Evolutionary conservation across 2,113 vertebrate species (phyloP).

Genomic region (Myotis lucifugus): DNA sequence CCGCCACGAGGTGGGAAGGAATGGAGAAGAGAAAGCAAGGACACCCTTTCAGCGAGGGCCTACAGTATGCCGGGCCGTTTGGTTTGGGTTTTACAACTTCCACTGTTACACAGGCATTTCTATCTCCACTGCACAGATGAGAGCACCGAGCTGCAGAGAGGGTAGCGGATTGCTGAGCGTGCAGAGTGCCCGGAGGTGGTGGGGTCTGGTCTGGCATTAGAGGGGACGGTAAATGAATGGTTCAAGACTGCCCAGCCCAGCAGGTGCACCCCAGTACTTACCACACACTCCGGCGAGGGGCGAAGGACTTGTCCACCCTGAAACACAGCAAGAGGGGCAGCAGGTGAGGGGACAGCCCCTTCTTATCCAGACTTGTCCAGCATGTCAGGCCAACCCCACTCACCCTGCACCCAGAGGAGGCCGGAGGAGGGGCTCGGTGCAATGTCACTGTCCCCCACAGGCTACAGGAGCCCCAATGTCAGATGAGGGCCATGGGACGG

Average conservation of each 20-base stretch:
- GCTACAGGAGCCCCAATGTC: background rate
- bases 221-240: too few relatives aligned
- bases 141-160: background rate
- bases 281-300: slow-evolving; percentile 66
- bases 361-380: background rate
- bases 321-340: slow-evolving; percentile 57
- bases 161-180: background rate
- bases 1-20: background rate
- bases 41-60: background rate
- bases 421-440: background rate
- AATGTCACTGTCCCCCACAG: background rate
- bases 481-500: background rate
- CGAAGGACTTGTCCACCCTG: slow-evolving; percentile 81
- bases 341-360: background rate
- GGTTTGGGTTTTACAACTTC: background rate
- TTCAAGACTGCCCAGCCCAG: background rate
- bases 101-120: background rate
- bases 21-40: background rate
- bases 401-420: background rate
- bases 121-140: background rate
- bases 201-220: background rate
- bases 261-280: slow-evolving; percentile 68
- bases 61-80: background rate
- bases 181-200: too few relatives aligned
- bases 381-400: background rate